Base-by-base conservation (phyloP, 2,113 vertebrate species). In the Haemorhous mexicanus region DNA sequence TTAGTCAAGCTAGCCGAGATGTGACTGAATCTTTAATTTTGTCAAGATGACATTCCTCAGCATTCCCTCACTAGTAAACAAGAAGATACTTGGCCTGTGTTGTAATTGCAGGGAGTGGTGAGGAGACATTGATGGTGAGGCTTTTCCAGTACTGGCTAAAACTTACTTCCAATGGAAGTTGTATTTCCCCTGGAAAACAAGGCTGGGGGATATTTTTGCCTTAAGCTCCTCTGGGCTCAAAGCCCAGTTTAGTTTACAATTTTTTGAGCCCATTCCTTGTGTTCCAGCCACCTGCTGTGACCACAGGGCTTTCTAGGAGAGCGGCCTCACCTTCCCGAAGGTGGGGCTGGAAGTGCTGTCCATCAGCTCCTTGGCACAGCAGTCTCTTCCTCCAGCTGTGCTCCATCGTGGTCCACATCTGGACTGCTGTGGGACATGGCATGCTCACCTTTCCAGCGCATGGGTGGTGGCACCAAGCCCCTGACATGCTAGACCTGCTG, bases 1-100 rank as follows among this genome's bases (percentile, higher is more conserved):
- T 78, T 62, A 78, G 39, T 53, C 23, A 53, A 87, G 69, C 59
- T 59, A 44, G 93, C 95, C 80, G 81, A 84, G 90, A 80, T 66
- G 92, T 41, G 75, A 72, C 68, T 23, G 88, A 90, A 96, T 96
- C 92, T 89, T 84, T 94, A 55, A 96, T 93, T 90, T 75, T 92
- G 63, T 83, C 90, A 59, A 55, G 80, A 28, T 89, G 33, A 30
- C 93, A 83, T 95, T 95, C 91, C 93, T 91, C 43, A 78, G 73
- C 56, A 6, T 90, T 91, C 80, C 77, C 53, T 86, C 21, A 1
- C 39, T 46, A 22, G 70, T 79, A 85, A 92, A 86, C 95, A 94
- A 87, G 85, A 63, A 82, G 91, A 85, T 89, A 35, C 28, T 74
- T 47, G 46, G 73, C 30, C 4, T 86, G 1, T 55, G 75, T 28